These are phyloP conservation scores for Hypercompe scribonia DNA, from an alignment of 2,888 invertebrate genomes.

Conservation along the genomic window DNA sequence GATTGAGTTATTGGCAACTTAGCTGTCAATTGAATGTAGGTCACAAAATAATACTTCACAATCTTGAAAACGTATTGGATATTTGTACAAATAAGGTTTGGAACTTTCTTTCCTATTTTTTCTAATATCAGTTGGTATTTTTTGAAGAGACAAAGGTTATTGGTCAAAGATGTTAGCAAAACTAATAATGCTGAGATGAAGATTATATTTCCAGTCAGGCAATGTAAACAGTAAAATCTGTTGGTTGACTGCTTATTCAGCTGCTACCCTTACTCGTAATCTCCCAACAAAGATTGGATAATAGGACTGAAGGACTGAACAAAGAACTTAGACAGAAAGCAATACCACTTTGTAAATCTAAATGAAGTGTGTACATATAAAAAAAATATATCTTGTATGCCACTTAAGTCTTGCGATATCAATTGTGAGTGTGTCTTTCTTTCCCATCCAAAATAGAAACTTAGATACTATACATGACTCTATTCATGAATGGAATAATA, in stretches of 20 bases:
- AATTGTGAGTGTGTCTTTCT: too few relatives aligned
- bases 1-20: conserved; percentile 22
- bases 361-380: background rate
- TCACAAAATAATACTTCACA: background rate
- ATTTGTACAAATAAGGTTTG: background rate
- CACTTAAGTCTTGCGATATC: too few relatives aligned
- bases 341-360: conserved; percentile 3
- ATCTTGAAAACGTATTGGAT: conserved; percentile 9
- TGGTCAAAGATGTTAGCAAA: conserved; percentile 39
- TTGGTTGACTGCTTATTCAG: conserved; percentile 38
- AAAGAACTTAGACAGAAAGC: conserved; percentile 21
- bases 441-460: too few relatives aligned
- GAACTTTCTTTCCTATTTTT: background rate
- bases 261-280: conserved; percentile 47
- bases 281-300: conserved; percentile 37
- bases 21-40: background rate
- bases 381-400: background rate
- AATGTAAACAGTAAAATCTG: conserved; percentile 54
- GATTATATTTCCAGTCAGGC: conserved; percentile 49
- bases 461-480: too few relatives aligned
- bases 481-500: too few relatives aligned
- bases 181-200: conserved; percentile 45
- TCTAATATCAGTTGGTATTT: background rate
- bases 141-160: background rate
- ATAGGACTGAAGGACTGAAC: too few relatives aligned